Conservation (phyloP, 2,797 vertebrate genomes). For the Malurus leucopterus region DNA sequence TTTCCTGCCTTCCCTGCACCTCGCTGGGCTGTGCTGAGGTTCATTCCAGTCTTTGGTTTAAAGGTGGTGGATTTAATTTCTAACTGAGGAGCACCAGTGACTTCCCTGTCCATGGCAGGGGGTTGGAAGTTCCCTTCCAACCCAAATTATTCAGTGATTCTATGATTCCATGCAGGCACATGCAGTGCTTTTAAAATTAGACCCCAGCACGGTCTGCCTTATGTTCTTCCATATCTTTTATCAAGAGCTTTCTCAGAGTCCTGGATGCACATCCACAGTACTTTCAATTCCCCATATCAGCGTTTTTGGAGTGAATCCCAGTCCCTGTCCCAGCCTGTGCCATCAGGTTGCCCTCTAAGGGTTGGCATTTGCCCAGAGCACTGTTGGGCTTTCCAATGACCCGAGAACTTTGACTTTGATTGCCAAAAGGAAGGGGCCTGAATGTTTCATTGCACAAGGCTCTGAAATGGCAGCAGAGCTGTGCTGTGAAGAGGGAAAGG, state of each 20-base stretch:
- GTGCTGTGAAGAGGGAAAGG: background rate
- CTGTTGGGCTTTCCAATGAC: background rate
- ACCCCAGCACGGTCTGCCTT: accelerated
- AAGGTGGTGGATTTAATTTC: background rate
- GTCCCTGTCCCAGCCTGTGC: background rate
- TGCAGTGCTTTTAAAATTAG: background rate
- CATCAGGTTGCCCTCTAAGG: background rate
- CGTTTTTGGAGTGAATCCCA: background rate
- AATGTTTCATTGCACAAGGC: background rate
- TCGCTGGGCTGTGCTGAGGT: background rate
- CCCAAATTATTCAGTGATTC: accelerated
- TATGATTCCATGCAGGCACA: accelerated
- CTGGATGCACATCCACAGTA: background rate
- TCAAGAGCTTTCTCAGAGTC: background rate
- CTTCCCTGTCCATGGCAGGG: background rate
- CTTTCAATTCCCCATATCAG: background rate
- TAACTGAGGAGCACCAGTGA: background rate
- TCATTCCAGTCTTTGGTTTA: background rate
- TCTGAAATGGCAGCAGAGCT: background rate
- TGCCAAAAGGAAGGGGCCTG: background rate
- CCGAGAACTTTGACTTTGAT: accelerated
- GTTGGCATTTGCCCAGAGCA: background rate
- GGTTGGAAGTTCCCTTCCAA: too few relatives aligned
- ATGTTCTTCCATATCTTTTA: background rate
- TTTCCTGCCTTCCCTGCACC: background rate